Conservation (phyloP, 2,888 invertebrate genomes). For the Eupithecia vulgata region DNA sequence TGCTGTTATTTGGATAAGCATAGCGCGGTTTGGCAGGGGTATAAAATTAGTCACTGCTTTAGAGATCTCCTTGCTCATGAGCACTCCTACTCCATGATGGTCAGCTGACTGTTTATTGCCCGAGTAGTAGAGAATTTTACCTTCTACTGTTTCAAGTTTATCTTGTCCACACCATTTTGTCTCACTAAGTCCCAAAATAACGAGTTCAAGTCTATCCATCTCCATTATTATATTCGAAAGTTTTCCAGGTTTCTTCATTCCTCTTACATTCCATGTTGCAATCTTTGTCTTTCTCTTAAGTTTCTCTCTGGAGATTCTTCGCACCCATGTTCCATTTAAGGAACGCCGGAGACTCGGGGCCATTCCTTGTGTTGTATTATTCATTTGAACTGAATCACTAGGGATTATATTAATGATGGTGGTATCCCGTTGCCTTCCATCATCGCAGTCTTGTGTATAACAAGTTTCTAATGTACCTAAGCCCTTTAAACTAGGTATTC, state of each 20-base stretch:
- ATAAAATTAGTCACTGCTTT: too few relatives aligned
- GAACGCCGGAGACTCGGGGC: neutral
- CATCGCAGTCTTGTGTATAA: too few relatives aligned
- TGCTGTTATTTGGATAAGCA: neutral
- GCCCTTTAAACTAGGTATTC: too few relatives aligned
- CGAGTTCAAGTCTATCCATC: neutral
- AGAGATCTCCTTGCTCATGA: neutral
- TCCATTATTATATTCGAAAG: neutral
- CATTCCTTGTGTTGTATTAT: neutral
- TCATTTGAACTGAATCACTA: neutral
- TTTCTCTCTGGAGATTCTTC: neutral
- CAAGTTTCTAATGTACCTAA: too few relatives aligned
- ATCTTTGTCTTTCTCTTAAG: neutral
- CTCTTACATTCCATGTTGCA: constrained; percentile 1
- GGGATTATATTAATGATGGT: too few relatives aligned
- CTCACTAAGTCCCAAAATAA: constrained; percentile 1
- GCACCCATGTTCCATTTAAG: neutral
- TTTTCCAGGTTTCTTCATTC: neutral
- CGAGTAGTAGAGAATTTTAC: too few relatives aligned
- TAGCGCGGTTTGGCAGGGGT: neutral
- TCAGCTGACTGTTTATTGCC: too few relatives aligned
- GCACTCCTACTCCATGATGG: constrained; percentile 1
- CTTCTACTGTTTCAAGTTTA: neutral
- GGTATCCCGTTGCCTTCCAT: too few relatives aligned
- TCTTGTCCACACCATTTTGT: neutral